Evolutionary conservation across 2,888 invertebrate species (phyloP).

Genomic region (Sinentomon sp.): DNA sequence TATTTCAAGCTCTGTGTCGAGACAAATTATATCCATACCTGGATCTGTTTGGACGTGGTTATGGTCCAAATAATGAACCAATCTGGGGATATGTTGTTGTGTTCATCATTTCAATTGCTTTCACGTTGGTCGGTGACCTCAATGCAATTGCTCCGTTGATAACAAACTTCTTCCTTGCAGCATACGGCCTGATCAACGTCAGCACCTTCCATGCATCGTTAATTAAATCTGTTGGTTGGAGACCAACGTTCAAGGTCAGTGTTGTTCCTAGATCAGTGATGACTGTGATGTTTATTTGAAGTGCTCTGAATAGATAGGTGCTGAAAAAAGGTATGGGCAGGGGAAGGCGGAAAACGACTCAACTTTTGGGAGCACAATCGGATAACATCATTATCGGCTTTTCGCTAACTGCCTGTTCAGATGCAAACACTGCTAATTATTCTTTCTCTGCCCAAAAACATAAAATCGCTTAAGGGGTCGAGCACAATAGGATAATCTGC

Average conservation of each 20-base stretch:
- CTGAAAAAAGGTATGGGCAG: too few species aligned
- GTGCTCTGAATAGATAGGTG: too few species aligned
- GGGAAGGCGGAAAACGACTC: too few species aligned
- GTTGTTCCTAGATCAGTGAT: slow-evolving; percentile 2
- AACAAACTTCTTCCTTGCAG: slow-evolving; percentile 78
- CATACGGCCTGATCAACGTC: slow-evolving; percentile 77
- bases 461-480: too few species aligned
- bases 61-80: slow-evolving; percentile 55
- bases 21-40: slow-evolving; percentile 85
- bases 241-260: slow-evolving; percentile 57
- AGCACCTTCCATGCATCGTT: slow-evolving; percentile 81
- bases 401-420: too few species aligned
- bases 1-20: slow-evolving; percentile 61
- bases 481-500: too few species aligned
- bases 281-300: too few species aligned
- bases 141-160: slow-evolving; percentile 73
- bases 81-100: slow-evolving; percentile 62
- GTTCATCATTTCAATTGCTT: slow-evolving; percentile 55
- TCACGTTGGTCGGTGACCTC: slow-evolving; percentile 65
- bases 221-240: slow-evolving; percentile 46
- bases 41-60: slow-evolving; percentile 70
- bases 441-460: too few species aligned
- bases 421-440: too few species aligned
- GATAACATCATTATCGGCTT: too few species aligned
- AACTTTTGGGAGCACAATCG: too few species aligned